Evolutionary conservation across 1,140 invertebrate species (phyloP), one percentile per base, ranked within the genome.

Genomic region (Eufriesea mexicana): DNA sequence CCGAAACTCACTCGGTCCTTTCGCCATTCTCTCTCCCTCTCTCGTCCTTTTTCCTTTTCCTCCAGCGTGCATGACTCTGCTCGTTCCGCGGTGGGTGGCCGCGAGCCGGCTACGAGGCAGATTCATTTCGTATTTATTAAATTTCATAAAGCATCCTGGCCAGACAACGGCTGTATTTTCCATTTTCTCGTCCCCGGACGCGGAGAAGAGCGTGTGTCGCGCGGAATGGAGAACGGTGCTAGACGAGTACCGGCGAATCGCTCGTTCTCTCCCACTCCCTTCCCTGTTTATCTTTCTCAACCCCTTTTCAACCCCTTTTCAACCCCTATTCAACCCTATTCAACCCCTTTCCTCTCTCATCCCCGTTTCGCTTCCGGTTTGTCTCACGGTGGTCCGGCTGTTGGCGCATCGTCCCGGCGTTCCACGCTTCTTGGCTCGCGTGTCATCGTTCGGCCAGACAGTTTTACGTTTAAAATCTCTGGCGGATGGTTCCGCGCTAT

Each of bases 51-150:
- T 8, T 20, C 45, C 49, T 12, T 70, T 47, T 23, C 57, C 25
- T 10, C 45, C 0, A 16, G 2, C 45, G 25, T n/a, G 49, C 51
- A 55, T 80, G 72, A 55, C 59, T 42, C n/a, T 35, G 64, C 16
- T 75, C 59, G 51, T 51, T 25, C 55, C 55, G 20, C 57, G 59
- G 14, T 16, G 35, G 35, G 5, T 42, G 35, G 62, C 18, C 62
- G 16, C 61, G 73, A 55, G 64, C 67, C 78, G 55, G 67, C 64
- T 64, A n/a, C 62, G 35, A 57, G 83, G 88, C 87, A 92, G 91
- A 94, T 93, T 93, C 93, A 93, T 94, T 92, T 92, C 91, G 91
- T 93, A 93, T 93, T 94, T 94, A 94, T 94, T 93, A 93, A 94
- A 93, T 94, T 94, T 93, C 90, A 93, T 93, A 93, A 94, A 94